These are phyloP conservation scores for Dryoscopus gambensis DNA, from an alignment of 2,113 vertebrate genomes.

Conservation along the genomic window DNA sequence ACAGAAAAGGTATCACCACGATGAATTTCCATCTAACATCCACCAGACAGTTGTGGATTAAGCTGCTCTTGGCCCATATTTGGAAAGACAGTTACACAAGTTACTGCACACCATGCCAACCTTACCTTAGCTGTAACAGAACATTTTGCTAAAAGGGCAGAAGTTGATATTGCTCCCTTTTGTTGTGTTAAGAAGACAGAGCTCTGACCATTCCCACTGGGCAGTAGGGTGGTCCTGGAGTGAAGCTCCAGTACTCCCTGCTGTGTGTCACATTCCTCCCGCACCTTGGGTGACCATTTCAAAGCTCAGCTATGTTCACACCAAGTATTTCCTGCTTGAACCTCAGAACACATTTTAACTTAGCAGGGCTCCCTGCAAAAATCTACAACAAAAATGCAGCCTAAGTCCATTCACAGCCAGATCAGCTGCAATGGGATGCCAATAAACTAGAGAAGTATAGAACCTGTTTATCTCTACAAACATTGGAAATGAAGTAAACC, in stretches of 20 bases:
- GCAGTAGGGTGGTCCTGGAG: not conserved
- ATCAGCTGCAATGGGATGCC: not conserved
- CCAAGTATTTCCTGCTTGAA: not conserved
- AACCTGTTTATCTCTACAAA: not conserved
- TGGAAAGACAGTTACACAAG: not conserved
- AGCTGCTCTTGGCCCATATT: not conserved
- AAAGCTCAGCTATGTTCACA: not conserved
- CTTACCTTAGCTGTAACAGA: not conserved
- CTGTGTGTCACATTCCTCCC: not conserved
- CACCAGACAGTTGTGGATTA: not conserved
- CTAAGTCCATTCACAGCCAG: not conserved
- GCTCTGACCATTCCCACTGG: not conserved
- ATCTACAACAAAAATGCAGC: not conserved
- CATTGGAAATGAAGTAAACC: not conserved
- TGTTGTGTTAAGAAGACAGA: not conserved
- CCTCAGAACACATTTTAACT: not conserved
- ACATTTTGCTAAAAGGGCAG: not conserved
- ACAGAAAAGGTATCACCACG: not conserved
- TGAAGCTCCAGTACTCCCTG: not conserved
- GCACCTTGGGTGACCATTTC: not conserved
- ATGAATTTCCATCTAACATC: not conserved
- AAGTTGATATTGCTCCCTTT: not conserved
- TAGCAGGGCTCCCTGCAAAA: not conserved
- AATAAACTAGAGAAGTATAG: not conserved
- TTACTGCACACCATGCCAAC: not conserved